These are phyloP conservation scores for Plebejus argus DNA, from an alignment of 2,888 invertebrate species.

Conservation along the genomic window DNA sequence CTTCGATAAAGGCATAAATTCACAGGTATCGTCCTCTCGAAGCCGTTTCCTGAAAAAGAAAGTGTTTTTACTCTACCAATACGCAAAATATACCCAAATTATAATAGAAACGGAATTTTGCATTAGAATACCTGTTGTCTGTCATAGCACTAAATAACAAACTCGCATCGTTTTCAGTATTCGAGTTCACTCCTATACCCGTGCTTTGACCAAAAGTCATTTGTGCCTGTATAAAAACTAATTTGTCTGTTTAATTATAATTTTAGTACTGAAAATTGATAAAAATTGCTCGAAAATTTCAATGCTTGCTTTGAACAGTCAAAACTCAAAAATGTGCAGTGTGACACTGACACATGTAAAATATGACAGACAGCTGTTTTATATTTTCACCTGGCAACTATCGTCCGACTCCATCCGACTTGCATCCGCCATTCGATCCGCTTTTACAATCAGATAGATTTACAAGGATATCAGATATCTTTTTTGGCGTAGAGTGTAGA, in stretches of 20 bases:
- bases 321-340: background rate
- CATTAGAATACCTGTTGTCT: constrained; percentile 65
- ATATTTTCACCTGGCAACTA: constrained; percentile 32
- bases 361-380: constrained; percentile 40
- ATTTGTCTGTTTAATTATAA: background rate
- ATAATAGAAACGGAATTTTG: background rate
- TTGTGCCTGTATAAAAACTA: constrained; percentile 44
- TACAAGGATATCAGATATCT: no score
- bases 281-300: constrained; percentile 10
- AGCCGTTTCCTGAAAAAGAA: constrained; percentile 85
- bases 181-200: constrained; percentile 57
- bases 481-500: no score
- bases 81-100: background rate
- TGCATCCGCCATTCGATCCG: no score
- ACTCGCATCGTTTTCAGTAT: constrained; percentile 63
- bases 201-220: constrained; percentile 66
- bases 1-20: constrained; percentile 94
- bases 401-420: no score
- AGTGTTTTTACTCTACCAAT: background rate
- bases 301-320: background rate
- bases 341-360: constrained; percentile 15
- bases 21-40: constrained; percentile 87
- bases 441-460: no score
- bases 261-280: background rate
- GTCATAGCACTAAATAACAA: constrained; percentile 64